phyloP scores from a whole-genome alignment of 1,140 invertebrate species.

The Grapholita molesta region DNA sequence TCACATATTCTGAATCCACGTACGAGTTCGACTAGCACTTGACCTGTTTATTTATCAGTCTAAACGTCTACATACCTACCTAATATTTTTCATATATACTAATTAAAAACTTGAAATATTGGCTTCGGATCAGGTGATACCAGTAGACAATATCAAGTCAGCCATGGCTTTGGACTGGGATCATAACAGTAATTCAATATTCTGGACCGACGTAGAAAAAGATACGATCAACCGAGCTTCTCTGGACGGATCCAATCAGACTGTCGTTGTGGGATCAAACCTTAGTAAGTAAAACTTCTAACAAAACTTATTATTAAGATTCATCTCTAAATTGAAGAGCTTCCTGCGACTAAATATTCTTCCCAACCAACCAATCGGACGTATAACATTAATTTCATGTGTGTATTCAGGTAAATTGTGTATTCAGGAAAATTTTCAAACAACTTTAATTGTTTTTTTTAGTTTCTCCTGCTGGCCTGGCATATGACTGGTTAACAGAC shows the following conservation, averaged over 20 bases:
- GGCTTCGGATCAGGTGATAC: slow-evolving; percentile 80
- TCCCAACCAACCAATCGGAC: no score
- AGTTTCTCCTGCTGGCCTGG: slow-evolving; percentile 87
- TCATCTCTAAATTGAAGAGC: no score
- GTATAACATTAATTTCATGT: no score
- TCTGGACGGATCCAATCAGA: slow-evolving; percentile 87
- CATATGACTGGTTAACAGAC: slow-evolving; percentile 91
- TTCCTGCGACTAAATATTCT: no score
- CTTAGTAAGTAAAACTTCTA: slow-evolving; percentile 78
- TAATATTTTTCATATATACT: slow-evolving; percentile 18
- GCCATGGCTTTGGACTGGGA: slow-evolving; percentile 93
- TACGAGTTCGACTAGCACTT: no score
- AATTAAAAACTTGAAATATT: slow-evolving; percentile 28
- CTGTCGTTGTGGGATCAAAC: slow-evolving; percentile 83
- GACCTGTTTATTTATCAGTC: no score
- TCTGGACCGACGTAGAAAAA: slow-evolving; percentile 92
- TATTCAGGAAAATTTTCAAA: no score
- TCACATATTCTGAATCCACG: no score
- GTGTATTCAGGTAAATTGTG: no score
- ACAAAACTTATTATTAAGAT: no score
- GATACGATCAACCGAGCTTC: slow-evolving; percentile 89
- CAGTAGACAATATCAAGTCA: slow-evolving; percentile 88
- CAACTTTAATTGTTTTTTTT: slow-evolving; percentile 15
- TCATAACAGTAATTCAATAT: slow-evolving; percentile 87
- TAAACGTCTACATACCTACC: no score